Conservation (phyloP, 2,888 invertebrate species). For the Diabrotica balteata region DNA sequence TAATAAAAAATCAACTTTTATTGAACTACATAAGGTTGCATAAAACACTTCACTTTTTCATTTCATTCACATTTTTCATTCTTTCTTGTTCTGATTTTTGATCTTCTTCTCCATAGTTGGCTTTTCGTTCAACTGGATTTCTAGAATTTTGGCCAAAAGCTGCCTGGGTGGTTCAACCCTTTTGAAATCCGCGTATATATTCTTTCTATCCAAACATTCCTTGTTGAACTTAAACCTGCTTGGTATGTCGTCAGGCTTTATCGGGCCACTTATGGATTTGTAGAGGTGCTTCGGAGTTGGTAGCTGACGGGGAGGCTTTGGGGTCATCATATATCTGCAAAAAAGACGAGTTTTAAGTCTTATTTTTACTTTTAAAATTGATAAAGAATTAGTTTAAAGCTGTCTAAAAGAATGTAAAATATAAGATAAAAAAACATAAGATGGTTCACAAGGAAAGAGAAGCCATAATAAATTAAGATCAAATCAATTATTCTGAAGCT, state of each 20-base stretch:
- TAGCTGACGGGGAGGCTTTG: slow-evolving; percentile 29
- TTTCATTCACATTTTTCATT: background rate
- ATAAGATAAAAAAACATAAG: too few species aligned
- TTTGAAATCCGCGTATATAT: slow-evolving; percentile 52
- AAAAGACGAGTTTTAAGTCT: slow-evolving; percentile 1
- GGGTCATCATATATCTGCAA: slow-evolving; percentile 39
- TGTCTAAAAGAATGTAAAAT: too few species aligned
- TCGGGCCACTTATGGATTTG: slow-evolving; percentile 48
- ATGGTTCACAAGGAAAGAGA: too few species aligned
- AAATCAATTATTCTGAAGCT: too few species aligned
- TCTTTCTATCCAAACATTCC: slow-evolving; percentile 52
- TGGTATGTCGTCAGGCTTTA: slow-evolving; percentile 48
- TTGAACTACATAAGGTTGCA: too few species aligned
- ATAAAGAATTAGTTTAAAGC: too few species aligned
- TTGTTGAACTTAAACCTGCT: slow-evolving; percentile 48
- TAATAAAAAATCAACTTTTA: too few species aligned
- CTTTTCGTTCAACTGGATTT: slow-evolving; percentile 46
- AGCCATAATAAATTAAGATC: too few species aligned
- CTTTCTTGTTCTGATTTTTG: background rate
- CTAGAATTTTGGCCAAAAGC: slow-evolving; percentile 48
- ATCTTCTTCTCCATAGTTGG: slow-evolving; percentile 17
- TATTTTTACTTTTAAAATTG: background rate
- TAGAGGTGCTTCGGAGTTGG: slow-evolving; percentile 33
- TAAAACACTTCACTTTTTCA: too few species aligned
- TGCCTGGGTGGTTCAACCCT: slow-evolving; percentile 51